phyloP scores from a whole-genome alignment of 2,888 invertebrate species.

The Lepidocyrtinus sp. region DNA sequence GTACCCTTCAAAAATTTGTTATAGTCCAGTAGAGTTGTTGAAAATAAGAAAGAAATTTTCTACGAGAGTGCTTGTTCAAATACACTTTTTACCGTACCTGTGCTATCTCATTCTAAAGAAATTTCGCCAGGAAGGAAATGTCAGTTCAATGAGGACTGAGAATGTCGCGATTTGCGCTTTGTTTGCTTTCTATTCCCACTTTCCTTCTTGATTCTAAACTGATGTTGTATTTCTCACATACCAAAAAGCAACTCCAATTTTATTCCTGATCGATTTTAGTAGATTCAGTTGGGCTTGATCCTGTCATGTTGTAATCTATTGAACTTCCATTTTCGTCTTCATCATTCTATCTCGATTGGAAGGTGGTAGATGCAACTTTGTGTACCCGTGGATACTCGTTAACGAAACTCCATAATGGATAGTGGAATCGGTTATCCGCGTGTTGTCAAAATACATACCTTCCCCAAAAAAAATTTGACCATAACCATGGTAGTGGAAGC shows the following conservation, averaged over 20 bases:
- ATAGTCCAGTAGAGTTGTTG: background rate
- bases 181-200: background rate
- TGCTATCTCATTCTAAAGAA: too few species aligned
- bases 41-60: background rate
- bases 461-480: too few species aligned
- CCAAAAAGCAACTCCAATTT: background rate
- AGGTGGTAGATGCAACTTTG: too few species aligned
- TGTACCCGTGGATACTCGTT: too few species aligned
- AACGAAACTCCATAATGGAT: too few species aligned
- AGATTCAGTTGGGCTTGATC: constrained; percentile 28
- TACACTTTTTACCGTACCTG: background rate
- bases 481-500: too few species aligned
- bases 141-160: background rate
- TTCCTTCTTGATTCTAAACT: background rate
- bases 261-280: constrained; percentile 26
- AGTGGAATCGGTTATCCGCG: too few species aligned
- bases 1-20: background rate
- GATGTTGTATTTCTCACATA: constrained; percentile 34
- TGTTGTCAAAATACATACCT: too few species aligned
- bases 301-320: constrained; percentile 16
- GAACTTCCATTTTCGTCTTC: constrained; percentile 10
- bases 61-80: background rate
- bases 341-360: too few species aligned
- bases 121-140: background rate
- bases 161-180: background rate